phyloP scores from a whole-genome alignment of 2,888 invertebrate genomes.

The Cinara cedri region DNA sequence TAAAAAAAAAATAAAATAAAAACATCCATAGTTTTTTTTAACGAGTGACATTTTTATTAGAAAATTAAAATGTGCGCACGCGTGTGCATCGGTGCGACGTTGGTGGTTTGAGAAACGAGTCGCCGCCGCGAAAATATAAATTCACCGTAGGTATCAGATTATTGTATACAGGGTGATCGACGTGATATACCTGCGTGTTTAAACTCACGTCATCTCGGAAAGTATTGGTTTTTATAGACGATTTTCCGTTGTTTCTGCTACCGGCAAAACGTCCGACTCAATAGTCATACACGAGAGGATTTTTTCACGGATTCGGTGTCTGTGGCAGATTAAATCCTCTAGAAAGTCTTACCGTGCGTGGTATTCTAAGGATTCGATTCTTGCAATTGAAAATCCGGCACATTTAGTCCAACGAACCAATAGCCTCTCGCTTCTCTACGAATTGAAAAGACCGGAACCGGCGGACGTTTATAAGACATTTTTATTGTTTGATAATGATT shows the following conservation, averaged over 20 bases:
- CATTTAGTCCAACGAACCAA: neutral
- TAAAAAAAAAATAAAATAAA: neutral
- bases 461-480: neutral
- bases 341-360: slow-evolving; percentile 2
- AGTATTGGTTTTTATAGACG: too few relatives aligned
- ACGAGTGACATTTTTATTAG: slow-evolving; percentile 39
- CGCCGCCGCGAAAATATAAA: too few relatives aligned
- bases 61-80: neutral
- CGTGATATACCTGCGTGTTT: too few relatives aligned
- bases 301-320: neutral
- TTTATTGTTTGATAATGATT: too few relatives aligned
- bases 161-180: too few relatives aligned
- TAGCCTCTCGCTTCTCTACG: neutral
- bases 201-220: too few relatives aligned
- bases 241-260: too few relatives aligned
- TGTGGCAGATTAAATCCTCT: neutral
- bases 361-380: neutral
- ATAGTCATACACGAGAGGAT: neutral
- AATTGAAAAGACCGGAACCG: neutral
- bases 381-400: slow-evolving; percentile 4
- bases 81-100: neutral
- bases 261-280: too few relatives aligned
- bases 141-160: too few relatives aligned
- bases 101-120: neutral
- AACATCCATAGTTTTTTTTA: slow-evolving; percentile 12